A percentile compares a stretch with the other conserved stretches of the same genome.
Conservation (phyloP, 2,888 invertebrate genomes). For the Dioctria linearis region DNA sequence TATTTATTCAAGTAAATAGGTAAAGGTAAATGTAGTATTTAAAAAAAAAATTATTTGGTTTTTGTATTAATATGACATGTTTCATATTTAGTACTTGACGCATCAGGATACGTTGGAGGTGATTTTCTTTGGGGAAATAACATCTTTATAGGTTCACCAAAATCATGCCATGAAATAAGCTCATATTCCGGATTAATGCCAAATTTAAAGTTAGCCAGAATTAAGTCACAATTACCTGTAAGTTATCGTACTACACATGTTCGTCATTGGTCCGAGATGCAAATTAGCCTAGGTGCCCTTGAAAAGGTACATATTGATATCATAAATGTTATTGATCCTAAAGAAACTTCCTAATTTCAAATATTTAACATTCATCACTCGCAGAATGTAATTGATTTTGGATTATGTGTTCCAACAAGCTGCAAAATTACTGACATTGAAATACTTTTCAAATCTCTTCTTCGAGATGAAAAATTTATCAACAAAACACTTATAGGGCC, state of each 20-base stretch:
- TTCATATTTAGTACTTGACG: constrained; percentile 50
- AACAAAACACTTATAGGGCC: constrained; percentile 51
- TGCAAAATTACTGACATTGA: constrained; percentile 54
- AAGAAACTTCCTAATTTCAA: background rate
- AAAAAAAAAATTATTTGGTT: too few relatives aligned
- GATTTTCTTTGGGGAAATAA: constrained; percentile 57
- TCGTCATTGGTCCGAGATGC: constrained; percentile 54
- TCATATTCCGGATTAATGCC: constrained; percentile 28
- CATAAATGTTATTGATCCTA: background rate
- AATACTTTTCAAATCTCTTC: constrained; percentile 41
- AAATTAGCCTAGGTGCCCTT: constrained; percentile 33
- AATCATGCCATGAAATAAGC: constrained; percentile 49
- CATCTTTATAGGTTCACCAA: constrained; percentile 55
- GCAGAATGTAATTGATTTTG: constrained; percentile 58
- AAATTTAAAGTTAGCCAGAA: constrained; percentile 29
- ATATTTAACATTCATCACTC: background rate
- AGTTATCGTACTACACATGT: constrained; percentile 49
- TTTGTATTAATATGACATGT: too few relatives aligned
- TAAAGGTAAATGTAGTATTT: too few relatives aligned
- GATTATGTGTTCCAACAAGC: constrained; percentile 58
- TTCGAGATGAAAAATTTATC: constrained; percentile 51
- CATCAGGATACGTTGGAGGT: constrained; percentile 53
- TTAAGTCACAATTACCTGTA: constrained; percentile 48
- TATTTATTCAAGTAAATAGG: too few relatives aligned
- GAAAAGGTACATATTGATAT: constrained; percentile 42